Conservation (phyloP, 2,888 invertebrate species). For the Oscheius sp. region DNA sequence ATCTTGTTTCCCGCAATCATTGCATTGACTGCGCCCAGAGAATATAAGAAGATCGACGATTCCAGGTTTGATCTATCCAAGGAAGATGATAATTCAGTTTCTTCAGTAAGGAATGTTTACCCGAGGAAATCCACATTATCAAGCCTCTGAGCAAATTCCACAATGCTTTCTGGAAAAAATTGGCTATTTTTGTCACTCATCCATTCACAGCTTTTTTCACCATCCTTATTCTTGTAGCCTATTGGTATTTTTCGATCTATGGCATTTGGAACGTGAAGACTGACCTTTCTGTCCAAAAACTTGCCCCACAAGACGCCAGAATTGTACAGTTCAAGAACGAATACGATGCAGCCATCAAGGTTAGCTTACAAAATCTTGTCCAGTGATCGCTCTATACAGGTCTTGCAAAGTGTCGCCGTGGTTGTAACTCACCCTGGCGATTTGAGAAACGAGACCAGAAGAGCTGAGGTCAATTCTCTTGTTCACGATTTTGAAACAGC, state of each 20-base stretch:
- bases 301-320: conserved; percentile 43
- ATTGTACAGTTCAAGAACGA: conserved; percentile 52
- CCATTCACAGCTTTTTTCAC: conserved; percentile 35
- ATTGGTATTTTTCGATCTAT: conserved; percentile 51
- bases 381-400: too few species aligned
- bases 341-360: conserved; percentile 44
- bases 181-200: conserved; percentile 42
- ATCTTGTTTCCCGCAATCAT: conserved; percentile 59
- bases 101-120: conserved; percentile 37
- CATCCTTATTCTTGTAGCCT: conserved; percentile 38
- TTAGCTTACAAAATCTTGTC: neutral
- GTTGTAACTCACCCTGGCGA: conserved; percentile 49
- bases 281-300: conserved; percentile 55
- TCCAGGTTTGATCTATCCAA: neutral
- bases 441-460: conserved; percentile 35
- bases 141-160: conserved; percentile 31
- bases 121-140: conserved; percentile 40
- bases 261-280: conserved; percentile 50
- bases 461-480: conserved; percentile 34
- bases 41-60: conserved; percentile 44
- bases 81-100: neutral
- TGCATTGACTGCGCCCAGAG: conserved; percentile 49
- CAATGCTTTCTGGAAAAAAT: conserved; percentile 39
- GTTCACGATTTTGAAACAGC: conserved; percentile 35
- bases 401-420: conserved; percentile 53